phyloP scores from a whole-genome alignment of 2,113 vertebrate species.

The Geococcyx californianus region DNA sequence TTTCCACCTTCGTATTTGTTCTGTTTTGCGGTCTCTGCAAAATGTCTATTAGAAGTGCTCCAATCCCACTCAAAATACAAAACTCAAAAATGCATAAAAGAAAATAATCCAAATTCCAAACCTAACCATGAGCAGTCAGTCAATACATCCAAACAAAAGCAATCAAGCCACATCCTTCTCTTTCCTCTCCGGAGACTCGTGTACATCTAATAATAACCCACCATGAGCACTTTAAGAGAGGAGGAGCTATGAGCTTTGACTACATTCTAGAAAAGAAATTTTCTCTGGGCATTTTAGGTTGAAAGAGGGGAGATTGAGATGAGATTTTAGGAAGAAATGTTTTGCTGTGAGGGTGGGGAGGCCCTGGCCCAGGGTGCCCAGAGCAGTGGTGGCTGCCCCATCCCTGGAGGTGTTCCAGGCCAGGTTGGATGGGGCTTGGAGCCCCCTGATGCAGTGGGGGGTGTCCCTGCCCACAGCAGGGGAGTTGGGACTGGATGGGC shows the following conservation, averaged over 20 bases:
- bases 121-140: not conserved
- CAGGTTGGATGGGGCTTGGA: too few species aligned
- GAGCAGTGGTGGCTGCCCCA: too few species aligned
- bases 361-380: too few species aligned
- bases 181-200: not conserved
- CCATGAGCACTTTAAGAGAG: not conserved
- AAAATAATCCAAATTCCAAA: not conserved
- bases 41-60: not conserved
- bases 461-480: too few species aligned
- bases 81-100: not conserved
- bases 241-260: not conserved
- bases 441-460: too few species aligned
- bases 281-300: not conserved
- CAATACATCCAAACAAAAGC: not conserved
- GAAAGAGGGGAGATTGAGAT: too few species aligned
- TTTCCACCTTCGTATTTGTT: not conserved
- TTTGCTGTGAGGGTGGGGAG: too few species aligned
- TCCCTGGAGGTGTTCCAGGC: too few species aligned
- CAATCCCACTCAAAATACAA: not conserved
- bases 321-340: too few species aligned
- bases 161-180: not conserved
- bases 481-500: too few species aligned
- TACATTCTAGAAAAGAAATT: not conserved
- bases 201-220: not conserved
- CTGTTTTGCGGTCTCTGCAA: not conserved